These are phyloP conservation scores for Xiphophorus hellerii DNA, from an alignment of 2,113 vertebrate genomes.

Conservation along the genomic window DNA sequence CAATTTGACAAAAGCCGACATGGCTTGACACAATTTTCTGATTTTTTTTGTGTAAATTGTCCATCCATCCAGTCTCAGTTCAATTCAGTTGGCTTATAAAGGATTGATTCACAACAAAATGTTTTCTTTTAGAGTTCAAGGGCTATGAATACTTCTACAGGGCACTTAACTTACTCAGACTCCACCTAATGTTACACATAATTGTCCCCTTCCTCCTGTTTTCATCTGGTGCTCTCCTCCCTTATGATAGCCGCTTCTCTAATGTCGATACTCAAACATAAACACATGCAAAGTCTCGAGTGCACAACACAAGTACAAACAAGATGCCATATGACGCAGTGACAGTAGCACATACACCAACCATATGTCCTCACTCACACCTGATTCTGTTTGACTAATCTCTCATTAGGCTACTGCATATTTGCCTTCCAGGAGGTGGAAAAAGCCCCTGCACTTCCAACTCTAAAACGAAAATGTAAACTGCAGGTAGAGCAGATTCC, in stretches of 20 bases:
- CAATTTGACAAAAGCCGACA: not conserved
- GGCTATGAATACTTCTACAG: not conserved
- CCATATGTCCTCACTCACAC: conserved; percentile 12
- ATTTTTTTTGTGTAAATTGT: not conserved
- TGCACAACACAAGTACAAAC: conserved; percentile 30
- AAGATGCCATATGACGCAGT: conserved; percentile 21
- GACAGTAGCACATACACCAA: conserved; percentile 22
- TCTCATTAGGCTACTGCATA: not conserved
- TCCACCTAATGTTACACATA: conserved; percentile 50
- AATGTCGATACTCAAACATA: conserved; percentile 56
- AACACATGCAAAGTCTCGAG: conserved; percentile 22
- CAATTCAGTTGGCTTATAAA: not conserved
- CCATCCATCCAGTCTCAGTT: not conserved
- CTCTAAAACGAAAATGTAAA: not conserved
- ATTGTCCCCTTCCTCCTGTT: conserved; percentile 63
- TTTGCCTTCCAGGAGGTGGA: conserved; percentile 5
- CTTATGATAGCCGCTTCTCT: conserved; percentile 53
- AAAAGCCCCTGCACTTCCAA: not conserved
- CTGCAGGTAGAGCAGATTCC: not conserved
- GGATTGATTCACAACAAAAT: not conserved
- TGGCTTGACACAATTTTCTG: not conserved
- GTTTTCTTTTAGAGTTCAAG: not conserved
- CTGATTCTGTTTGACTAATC: conserved; percentile 14
- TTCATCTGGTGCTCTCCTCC: conserved; percentile 49
- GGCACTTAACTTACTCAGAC: conserved; percentile 8